phyloP scores from a whole-genome alignment of 2,888 invertebrate genomes.

The Dolichopus griseipennis region DNA sequence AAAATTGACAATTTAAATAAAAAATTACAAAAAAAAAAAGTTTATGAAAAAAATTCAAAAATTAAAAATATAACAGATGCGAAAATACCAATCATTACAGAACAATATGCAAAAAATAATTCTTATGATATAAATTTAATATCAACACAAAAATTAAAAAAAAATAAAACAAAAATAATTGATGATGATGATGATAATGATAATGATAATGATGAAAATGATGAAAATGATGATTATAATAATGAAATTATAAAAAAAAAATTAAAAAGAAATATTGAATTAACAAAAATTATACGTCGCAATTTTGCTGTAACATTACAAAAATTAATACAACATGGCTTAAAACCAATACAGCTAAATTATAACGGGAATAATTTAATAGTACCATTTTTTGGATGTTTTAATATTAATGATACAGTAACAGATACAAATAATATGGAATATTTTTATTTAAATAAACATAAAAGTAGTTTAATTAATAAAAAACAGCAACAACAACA shows the following conservation, averaged over 20 bases:
- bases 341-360: constrained; percentile 45
- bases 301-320: constrained; percentile 83
- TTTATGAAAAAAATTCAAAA: too few species aligned
- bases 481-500: constrained; percentile 18
- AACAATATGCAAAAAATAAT: too few species aligned
- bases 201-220: too few species aligned
- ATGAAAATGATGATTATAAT: too few species aligned
- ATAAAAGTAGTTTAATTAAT: constrained; percentile 17
- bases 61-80: too few species aligned
- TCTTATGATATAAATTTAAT: too few species aligned
- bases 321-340: constrained; percentile 90
- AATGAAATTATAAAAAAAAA: neutral
- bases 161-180: too few species aligned
- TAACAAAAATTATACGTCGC: constrained; percentile 84
- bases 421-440: constrained; percentile 18
- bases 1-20: too few species aligned
- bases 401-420: constrained; percentile 39
- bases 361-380: constrained; percentile 52
- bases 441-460: constrained; percentile 20
- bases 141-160: too few species aligned
- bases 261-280: constrained; percentile 47
- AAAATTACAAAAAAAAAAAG: too few species aligned
- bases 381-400: constrained; percentile 80
- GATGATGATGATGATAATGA: too few species aligned
- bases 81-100: too few species aligned